Evolutionary conservation across 2,888 invertebrate species (phyloP), one percentile per base, ranked within the genome.

Genomic region (Pachliopta kotzebuea): DNA sequence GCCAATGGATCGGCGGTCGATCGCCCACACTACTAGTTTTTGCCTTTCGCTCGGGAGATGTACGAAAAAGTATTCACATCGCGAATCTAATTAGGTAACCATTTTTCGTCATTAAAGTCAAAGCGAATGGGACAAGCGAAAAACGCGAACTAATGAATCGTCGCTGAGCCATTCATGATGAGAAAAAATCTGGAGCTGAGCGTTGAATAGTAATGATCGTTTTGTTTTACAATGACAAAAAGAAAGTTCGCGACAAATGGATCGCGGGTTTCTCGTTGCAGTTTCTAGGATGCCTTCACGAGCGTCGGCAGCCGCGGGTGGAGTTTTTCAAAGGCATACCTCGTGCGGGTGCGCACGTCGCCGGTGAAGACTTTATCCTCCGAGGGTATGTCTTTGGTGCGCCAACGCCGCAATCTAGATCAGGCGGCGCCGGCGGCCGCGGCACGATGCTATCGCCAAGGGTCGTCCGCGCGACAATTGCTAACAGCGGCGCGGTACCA

Each of bases 281-380:
- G 63, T 63, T 70, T 74, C 88, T 88, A 88, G 89, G 80, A 87
- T 88, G 83, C 86, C 88, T 79, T 83, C 86, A 84, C 85, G 85
- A 82, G 78, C 26, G 63, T 42, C 76, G 72, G 69, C 70, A 70
- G 71, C 75, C 79, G 76, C 70, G 69, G 70, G 78, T 77, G 75
- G 78, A 73, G 79, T 80, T 82, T 81, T 78, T 88, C 89, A 88
- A 87, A 90, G 87, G 84, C 83, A 86, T 85, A 80, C 83, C 83
- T 83, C 69, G 70, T 70, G 78, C 75, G 83, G 80, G 80, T 76
- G 80, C 81, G 78, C 80, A 76, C 80, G 83, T 81, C 80, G 78
- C 77, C 83, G 75, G 77, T 83, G 87, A 89, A 76, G 87, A 86
- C 90, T 90, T 89, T 90, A 90, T 90, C 89, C 90, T 76, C 78